Conservation (phyloP, 1,140 invertebrate species). For the Patella vulgata region DNA sequence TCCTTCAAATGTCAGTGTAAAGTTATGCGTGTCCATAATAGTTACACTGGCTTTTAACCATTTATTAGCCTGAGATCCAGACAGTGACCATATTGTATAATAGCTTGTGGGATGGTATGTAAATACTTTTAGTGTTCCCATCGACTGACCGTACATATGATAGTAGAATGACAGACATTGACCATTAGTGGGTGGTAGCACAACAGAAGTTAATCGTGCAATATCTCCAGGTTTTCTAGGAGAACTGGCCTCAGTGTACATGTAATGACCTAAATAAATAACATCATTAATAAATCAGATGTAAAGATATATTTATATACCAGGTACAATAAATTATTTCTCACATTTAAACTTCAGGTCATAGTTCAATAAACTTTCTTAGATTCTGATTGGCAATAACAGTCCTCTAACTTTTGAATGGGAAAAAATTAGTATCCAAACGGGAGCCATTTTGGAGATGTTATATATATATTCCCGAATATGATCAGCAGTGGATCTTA, state of each 20-base stretch:
- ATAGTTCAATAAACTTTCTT: background rate
- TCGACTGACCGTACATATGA: constrained; percentile 42
- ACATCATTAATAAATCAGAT: background rate
- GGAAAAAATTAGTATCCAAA: background rate
- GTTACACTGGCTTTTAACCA: constrained; percentile 46
- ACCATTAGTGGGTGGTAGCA: constrained; percentile 27
- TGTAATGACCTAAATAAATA: constrained; percentile 48
- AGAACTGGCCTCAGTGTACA: constrained; percentile 56
- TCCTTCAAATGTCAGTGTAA: constrained; percentile 74
- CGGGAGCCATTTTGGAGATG: background rate
- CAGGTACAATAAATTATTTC: too few species aligned
- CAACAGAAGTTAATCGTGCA: constrained; percentile 37
- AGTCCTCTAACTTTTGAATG: background rate
- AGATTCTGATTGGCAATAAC: background rate
- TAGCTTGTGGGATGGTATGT: constrained; percentile 37
- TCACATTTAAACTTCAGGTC: too few species aligned
- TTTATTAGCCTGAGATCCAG: constrained; percentile 44
- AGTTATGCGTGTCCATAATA: constrained; percentile 34
- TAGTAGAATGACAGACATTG: constrained; percentile 43
- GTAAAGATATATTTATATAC: background rate
- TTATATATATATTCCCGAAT: too few species aligned
- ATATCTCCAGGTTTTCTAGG: constrained; percentile 41
- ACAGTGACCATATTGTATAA: constrained; percentile 37
- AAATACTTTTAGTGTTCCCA: constrained; percentile 38
- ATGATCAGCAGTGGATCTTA: too few species aligned